Conservation (phyloP, 1,140 invertebrate species). For the Hycleus cichorii region DNA sequence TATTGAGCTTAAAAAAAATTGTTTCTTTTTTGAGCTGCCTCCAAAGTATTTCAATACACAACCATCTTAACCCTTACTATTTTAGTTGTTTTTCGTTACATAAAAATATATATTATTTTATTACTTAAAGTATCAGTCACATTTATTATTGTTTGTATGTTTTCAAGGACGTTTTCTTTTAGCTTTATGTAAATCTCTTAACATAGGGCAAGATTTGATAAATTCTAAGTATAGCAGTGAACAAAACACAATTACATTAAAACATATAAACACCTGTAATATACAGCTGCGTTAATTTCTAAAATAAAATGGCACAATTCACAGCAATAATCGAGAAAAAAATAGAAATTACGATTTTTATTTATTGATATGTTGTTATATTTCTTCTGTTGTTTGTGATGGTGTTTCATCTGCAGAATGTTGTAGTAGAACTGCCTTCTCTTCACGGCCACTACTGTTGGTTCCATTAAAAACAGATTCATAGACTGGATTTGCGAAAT, state of each 20-base stretch:
- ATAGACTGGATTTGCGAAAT: conserved; percentile 81
- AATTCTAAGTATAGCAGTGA: background rate
- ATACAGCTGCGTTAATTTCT: conserved; percentile 19
- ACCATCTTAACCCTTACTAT: background rate
- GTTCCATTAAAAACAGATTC: conserved; percentile 63
- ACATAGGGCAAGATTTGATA: conserved; percentile 8
- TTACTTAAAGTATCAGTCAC: conserved; percentile 5
- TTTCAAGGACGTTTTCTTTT: conserved; percentile 9
- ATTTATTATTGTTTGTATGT: conserved; percentile 12
- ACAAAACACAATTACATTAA: background rate
- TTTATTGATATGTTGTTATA: conserved; percentile 22
- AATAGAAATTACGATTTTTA: conserved; percentile 14
- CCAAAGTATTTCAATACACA: conserved; percentile 2
- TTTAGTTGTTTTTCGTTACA: conserved; percentile 3
- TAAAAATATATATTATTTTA: conserved; percentile 11
- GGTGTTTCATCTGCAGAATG: conserved; percentile 34
- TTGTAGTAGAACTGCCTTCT: conserved; percentile 50
- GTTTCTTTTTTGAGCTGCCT: background rate
- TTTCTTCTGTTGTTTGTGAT: conserved; percentile 28
- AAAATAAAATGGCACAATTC: conserved; percentile 37
- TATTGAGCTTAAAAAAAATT: conserved; percentile 7
- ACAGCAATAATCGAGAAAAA: conserved; percentile 30
- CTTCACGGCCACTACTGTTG: conserved; percentile 42
- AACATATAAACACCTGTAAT: conserved; percentile 17
- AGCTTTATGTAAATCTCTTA: background rate